phyloP scores from a whole-genome alignment of 2,888 invertebrate species.

The Cordilura impudica region DNA sequence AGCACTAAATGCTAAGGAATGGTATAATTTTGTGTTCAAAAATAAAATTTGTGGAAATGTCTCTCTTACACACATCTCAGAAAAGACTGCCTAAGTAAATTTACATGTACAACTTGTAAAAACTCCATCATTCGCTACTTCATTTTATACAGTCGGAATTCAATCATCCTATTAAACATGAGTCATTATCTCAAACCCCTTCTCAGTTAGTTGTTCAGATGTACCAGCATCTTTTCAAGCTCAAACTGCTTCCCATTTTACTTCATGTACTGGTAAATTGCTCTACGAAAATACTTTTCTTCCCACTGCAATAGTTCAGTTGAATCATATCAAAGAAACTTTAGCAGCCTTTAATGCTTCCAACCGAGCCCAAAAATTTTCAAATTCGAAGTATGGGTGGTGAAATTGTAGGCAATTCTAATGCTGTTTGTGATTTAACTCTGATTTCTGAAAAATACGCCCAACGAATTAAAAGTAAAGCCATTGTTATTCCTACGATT shows the following conservation, averaged over 20 bases:
- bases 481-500: slow-evolving; percentile 17
- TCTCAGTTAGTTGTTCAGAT: too few relatives aligned
- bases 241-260: not conserved
- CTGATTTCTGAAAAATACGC: not conserved
- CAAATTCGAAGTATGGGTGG: slow-evolving; percentile 20
- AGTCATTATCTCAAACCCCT: not conserved
- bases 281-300: not conserved
- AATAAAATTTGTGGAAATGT: slow-evolving; percentile 16
- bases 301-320: slow-evolving; percentile 16
- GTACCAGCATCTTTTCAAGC: not conserved
- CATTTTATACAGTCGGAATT: not conserved
- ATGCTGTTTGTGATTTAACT: not conserved
- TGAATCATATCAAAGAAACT: not conserved
- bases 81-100: not conserved
- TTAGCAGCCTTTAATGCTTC: not conserved
- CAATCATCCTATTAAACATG: not conserved
- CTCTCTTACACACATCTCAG: not conserved
- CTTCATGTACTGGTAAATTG: not conserved
- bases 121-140: slow-evolving; percentile 4
- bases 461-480: not conserved
- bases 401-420: not conserved
- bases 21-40: slow-evolving; percentile 5
- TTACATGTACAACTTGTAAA: not conserved
- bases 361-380: not conserved
- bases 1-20: not conserved